Conservation (phyloP, 2,797 vertebrate genomes). For the Chanos chanos region DNA sequence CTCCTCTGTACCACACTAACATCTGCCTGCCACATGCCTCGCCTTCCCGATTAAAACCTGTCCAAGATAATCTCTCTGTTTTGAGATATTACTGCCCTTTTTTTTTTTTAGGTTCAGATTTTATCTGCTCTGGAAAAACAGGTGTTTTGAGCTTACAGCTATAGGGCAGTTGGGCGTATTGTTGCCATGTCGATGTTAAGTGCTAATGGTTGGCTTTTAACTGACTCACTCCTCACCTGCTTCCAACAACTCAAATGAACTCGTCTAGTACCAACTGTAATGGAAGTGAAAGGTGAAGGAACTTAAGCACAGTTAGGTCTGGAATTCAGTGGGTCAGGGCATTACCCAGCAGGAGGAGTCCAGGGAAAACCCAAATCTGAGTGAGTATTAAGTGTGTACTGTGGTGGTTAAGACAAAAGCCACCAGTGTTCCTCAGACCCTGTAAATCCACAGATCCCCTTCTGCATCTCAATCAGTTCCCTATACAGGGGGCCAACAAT, state of each 20-base stretch:
- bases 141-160: too few relatives aligned
- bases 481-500: slow-evolving; percentile 52
- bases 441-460: slow-evolving; percentile 51
- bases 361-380: slow-evolving; percentile 47
- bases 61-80: slow-evolving; percentile 1
- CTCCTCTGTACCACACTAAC: slow-evolving; percentile 18
- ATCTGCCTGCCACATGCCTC: slow-evolving; percentile 39
- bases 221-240: too few relatives aligned
- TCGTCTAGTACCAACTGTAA: not conserved
- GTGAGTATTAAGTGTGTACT: slow-evolving; percentile 53
- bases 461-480: slow-evolving; percentile 71
- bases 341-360: slow-evolving; percentile 34
- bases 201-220: too few relatives aligned
- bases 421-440: slow-evolving; percentile 62
- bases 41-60: slow-evolving; percentile 29
- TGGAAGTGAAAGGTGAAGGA: not conserved
- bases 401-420: slow-evolving; percentile 54
- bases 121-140: too few relatives aligned
- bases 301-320: not conserved
- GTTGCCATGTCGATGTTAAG: too few relatives aligned
- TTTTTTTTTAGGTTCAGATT: too few relatives aligned
- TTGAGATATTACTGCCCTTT: not conserved
- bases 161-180: too few relatives aligned
- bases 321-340: not conserved
- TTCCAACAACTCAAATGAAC: too few relatives aligned